A percentile compares a stretch with the other conserved stretches of the same genome.
Evolutionary conservation across 2,113 vertebrate genomes (phyloP).

Genomic region (Circaetus gallicus): DNA sequence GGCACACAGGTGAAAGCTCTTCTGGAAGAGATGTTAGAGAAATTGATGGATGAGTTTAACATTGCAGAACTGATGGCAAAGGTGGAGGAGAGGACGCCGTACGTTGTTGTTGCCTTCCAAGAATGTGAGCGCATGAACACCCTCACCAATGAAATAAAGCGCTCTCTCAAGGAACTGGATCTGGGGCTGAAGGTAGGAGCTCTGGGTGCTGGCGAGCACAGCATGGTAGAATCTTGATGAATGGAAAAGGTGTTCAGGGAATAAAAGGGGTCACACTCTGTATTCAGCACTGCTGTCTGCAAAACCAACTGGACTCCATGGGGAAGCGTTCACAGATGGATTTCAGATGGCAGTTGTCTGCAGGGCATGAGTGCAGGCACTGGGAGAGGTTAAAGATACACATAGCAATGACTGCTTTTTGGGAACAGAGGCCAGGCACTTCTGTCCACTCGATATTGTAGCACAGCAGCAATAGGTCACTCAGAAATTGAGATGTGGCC

Average conservation of each 20-base stretch:
- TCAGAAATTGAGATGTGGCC: background rate
- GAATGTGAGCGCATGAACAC: constrained; percentile 93
- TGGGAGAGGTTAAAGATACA: background rate
- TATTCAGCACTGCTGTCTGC: background rate
- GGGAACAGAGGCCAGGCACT: background rate
- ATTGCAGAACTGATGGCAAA: constrained; percentile 82
- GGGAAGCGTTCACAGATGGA: background rate
- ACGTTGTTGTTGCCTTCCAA: constrained; percentile 87
- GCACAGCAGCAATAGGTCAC: background rate
- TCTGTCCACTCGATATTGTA: background rate
- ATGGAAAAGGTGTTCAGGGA: background rate
- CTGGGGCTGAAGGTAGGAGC: constrained; percentile 87
- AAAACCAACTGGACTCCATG: background rate
- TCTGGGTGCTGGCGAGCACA: background rate
- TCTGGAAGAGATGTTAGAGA: constrained; percentile 89
- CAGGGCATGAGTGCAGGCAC: background rate
- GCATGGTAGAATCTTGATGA: no score
- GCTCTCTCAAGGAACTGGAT: constrained; percentile 81
- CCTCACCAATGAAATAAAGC: constrained; percentile 83
- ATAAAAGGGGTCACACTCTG: background rate
- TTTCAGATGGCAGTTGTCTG: background rate
- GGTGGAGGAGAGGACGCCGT: constrained; percentile 87
- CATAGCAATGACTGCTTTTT: background rate
- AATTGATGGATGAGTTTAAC: constrained; percentile 87
- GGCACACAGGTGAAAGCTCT: constrained; percentile 79